Evolutionary conservation across 2,113 vertebrate genomes (phyloP), one percentile per base, ranked within the genome.

Genomic region (Dendrocopos noguchii): DNA sequence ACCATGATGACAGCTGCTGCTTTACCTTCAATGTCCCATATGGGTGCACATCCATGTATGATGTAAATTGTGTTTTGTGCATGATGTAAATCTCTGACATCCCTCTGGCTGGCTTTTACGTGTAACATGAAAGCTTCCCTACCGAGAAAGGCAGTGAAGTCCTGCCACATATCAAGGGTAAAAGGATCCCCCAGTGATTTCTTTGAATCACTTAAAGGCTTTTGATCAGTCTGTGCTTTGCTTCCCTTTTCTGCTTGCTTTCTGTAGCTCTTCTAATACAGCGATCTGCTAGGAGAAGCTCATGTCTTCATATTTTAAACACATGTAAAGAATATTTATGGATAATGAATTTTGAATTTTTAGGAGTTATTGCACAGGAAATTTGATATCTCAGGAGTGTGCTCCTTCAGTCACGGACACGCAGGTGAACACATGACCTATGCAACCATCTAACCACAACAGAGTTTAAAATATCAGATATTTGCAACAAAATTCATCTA

Each of bases 291-390:
- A 52, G 55, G 59, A 94, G 57, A 13, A 85, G 17, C 34, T 42
- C 52, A 29, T 61, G 88, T 77, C 83, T 52, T 52, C 91, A 93
- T 82, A 88, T 79, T 88, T 71, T 93, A 88, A 94, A 46, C 61
- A 93, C 85, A 94, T 91, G 72, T 90, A 65, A 60, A 61, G 89
- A 95, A 92, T 97, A 97, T 97, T 98, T 97, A 97, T 90, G 93
- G 95, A 72, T 95, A 85, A 95, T 91, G 59, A 86, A 90, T 92
- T 88, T 71, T 89, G 44, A 81, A 90, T 84, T 93, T 97, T 97
- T 97, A 96, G 92, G 80, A 33, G 73, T 98, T 98, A 97, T 95
- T 90, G 95, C 85, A 82, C 66, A 76, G 88, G 92, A 96, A 91
- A 96, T 82, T 22, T 81, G 88, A 97, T 96, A 96, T 96, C 91